A percentile compares a stretch with the other conserved stretches of the same genome.
Conservation (phyloP, 2,797 vertebrate genomes). For the Merluccius polli region DNA sequence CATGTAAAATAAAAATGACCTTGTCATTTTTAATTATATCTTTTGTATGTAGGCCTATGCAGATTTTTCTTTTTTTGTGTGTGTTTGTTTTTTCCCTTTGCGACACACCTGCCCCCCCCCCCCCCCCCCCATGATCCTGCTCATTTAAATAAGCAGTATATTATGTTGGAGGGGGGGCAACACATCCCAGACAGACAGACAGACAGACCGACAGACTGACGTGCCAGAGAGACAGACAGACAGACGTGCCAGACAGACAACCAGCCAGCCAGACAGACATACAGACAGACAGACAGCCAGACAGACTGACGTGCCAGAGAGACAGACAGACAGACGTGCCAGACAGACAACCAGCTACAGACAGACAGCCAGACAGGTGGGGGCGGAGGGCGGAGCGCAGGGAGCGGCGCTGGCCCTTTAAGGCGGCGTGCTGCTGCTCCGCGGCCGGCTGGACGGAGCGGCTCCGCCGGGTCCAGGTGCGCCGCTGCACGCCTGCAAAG, state of each 20-base stretch:
- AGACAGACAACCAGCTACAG: no score
- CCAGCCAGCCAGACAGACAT: no score
- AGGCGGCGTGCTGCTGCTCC: slow-evolving; percentile 44
- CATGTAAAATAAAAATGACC: not conserved
- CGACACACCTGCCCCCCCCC: not conserved
- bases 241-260: no score
- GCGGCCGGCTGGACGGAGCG: slow-evolving; percentile 13
- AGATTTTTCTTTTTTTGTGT: not conserved
- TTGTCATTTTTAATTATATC: not conserved
- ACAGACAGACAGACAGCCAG: no score
- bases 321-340: no score
- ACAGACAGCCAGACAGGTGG: not conserved
- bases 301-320: no score
- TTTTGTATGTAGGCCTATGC: not conserved
- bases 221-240: no score
- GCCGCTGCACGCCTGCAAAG: no score
- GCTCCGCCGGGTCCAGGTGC: no score
- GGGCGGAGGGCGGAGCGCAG: not conserved
- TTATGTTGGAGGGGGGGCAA: not conserved
- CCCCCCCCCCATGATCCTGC: no score
- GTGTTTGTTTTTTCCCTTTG: not conserved
- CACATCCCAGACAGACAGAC: slow-evolving; percentile 47
- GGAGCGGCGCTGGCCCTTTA: slow-evolving; percentile 58
- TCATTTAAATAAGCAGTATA: not conserved
- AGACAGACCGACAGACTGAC: no score